phyloP scores from a whole-genome alignment of 2,113 vertebrate genomes.

The Amazona guildingii region DNA sequence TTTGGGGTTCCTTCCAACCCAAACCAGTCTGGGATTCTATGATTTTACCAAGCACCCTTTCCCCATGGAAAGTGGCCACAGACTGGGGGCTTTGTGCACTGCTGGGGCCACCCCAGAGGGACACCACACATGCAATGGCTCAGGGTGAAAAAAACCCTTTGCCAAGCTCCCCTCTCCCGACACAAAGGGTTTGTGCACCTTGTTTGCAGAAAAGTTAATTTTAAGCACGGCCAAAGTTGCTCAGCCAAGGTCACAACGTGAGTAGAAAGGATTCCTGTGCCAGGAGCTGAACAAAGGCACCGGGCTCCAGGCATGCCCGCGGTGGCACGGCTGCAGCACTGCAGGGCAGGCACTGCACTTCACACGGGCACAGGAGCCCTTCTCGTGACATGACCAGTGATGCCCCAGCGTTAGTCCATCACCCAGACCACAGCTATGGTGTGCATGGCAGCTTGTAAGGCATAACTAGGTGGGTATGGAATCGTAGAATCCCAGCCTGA shows the following conservation, averaged over 20 bases:
- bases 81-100: not conserved
- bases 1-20: not conserved
- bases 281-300: not conserved
- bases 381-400: not conserved
- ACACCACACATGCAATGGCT: accelerated
- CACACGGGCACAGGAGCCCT: not conserved
- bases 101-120: no score
- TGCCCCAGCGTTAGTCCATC: not conserved
- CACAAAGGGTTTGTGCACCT: accelerated
- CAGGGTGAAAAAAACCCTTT: accelerated
- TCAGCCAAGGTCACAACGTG: not conserved
- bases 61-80: not conserved
- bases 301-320: not conserved
- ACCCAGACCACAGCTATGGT: accelerated
- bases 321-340: not conserved
- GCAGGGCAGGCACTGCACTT: not conserved
- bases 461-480: accelerated
- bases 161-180: not conserved
- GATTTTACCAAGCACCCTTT: not conserved
- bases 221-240: not conserved
- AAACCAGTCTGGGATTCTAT: not conserved
- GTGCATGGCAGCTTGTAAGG: accelerated
- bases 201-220: conserved; percentile 20
- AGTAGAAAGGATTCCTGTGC: not conserved
- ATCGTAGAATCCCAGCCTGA: not conserved